Percentiles rank a stretch among this genome's conserved stretches.
These are phyloP conservation scores for Chelonia mydas DNA, from an alignment of 2,797 vertebrate species.

Conservation along the genomic window DNA sequence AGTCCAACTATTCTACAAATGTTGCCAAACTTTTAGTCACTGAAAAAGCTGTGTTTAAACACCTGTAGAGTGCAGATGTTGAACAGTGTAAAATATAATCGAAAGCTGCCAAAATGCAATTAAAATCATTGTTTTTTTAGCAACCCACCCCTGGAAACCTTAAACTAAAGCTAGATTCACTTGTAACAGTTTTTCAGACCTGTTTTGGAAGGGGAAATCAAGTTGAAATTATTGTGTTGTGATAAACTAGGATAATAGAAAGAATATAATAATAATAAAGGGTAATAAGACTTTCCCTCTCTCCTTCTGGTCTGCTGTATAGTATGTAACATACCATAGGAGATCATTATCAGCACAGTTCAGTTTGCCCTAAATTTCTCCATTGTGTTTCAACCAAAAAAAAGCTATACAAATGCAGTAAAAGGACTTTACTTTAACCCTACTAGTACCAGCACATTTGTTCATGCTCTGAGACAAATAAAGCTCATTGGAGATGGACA, in stretches of 20 bases:
- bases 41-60: constrained; percentile 69
- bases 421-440: neutral
- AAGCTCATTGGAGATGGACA: constrained; percentile 27
- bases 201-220: neutral
- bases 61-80: constrained; percentile 73
- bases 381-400: neutral
- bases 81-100: constrained; percentile 58
- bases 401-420: constrained; percentile 13
- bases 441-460: constrained; percentile 8
- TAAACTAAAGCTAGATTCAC: neutral
- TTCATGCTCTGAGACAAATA: constrained; percentile 12
- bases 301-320: neutral
- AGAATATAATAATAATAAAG: neutral
- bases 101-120: constrained; percentile 69
- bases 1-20: constrained; percentile 40
- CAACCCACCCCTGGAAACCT: constrained; percentile 46
- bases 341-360: neutral
- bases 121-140: constrained; percentile 69
- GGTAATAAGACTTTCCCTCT: neutral
- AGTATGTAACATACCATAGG: neutral
- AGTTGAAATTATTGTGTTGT: constrained; percentile 26
- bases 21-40: constrained; percentile 67
- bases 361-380: neutral
- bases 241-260: neutral
- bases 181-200: neutral